phyloP scores from a whole-genome alignment of 2,797 vertebrate genomes.

The Ptychadena robeensis region DNA sequence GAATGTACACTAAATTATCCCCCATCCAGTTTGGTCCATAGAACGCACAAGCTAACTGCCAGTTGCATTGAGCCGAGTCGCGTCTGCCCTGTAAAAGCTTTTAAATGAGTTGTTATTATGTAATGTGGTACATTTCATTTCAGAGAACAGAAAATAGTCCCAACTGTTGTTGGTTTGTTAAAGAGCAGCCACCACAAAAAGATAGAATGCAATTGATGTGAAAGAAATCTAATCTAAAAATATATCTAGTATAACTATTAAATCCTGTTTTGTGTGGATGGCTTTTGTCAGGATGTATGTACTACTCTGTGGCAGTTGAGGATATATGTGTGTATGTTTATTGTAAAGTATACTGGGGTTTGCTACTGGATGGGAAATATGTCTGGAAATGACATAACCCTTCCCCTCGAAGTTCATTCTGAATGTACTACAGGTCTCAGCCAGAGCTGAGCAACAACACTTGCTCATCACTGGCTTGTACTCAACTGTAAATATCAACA shows the following conservation, averaged over 20 bases:
- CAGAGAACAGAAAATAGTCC: neutral
- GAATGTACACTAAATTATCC: slow-evolving; percentile 31
- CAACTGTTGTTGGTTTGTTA: neutral
- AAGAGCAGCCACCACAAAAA: neutral
- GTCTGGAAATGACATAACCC: no score
- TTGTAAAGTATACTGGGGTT: no score
- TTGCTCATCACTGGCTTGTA: no score
- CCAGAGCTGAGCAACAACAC: no score
- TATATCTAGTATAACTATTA: neutral
- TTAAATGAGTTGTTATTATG: slow-evolving; percentile 5
- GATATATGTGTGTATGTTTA: no score
- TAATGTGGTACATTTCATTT: slow-evolving; percentile 1
- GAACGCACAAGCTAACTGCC: neutral
- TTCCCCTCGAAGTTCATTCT: no score
- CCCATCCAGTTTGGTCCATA: neutral
- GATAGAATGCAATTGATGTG: neutral
- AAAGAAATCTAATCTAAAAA: neutral
- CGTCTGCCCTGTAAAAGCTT: neutral
- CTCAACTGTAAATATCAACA: no score
- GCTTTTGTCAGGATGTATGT: no score
- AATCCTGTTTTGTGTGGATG: neutral
- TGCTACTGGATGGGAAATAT: no score
- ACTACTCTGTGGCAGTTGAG: no score
- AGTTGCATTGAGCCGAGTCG: neutral
- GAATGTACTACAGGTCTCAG: no score